These are phyloP conservation scores for Epizoanthus rinbou DNA, from an alignment of 92 coral and sea anemone species.

Conservation along the genomic window DNA sequence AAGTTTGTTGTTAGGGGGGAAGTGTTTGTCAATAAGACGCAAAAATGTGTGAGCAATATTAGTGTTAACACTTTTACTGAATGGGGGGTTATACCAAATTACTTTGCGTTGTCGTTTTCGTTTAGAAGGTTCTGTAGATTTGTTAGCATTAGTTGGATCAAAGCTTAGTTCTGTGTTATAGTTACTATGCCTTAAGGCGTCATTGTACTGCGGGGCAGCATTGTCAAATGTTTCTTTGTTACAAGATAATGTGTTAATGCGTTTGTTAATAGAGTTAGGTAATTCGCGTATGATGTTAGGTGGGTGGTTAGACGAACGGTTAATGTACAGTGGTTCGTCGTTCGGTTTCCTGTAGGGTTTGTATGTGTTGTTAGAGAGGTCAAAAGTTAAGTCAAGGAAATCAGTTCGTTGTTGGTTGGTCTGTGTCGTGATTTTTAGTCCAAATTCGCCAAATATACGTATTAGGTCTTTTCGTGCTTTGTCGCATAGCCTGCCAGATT, in stretches of 20 bases:
- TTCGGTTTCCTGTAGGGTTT: constrained; percentile 19
- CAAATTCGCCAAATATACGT: constrained; percentile 3
- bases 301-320: constrained; percentile 36
- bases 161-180: constrained; percentile 1
- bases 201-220: constrained; percentile 19
- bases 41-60: constrained; percentile 15
- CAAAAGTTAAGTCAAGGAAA: constrained; percentile 19
- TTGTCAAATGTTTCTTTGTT: constrained; percentile 21
- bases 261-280: constrained; percentile 42
- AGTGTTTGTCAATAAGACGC: constrained; percentile 19
- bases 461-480: constrained; percentile 40
- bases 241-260: constrained; percentile 39
- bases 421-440: constrained; percentile 19
- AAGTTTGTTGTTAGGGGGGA: constrained; percentile 41
- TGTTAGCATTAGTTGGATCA: constrained; percentile 17
- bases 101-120: constrained; percentile 40
- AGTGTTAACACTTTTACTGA: constrained; percentile 23
- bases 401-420: constrained; percentile 9
- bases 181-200: not conserved
- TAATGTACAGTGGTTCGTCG: constrained; percentile 32
- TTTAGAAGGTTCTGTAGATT: not conserved
- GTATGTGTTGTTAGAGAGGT: constrained; percentile 8
- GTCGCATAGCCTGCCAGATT: constrained; percentile 28
- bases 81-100: constrained; percentile 33
- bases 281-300: constrained; percentile 20